These are phyloP conservation scores for Vireo altiloquus DNA, from an alignment of 2,113 vertebrate species.

Conservation along the genomic window DNA sequence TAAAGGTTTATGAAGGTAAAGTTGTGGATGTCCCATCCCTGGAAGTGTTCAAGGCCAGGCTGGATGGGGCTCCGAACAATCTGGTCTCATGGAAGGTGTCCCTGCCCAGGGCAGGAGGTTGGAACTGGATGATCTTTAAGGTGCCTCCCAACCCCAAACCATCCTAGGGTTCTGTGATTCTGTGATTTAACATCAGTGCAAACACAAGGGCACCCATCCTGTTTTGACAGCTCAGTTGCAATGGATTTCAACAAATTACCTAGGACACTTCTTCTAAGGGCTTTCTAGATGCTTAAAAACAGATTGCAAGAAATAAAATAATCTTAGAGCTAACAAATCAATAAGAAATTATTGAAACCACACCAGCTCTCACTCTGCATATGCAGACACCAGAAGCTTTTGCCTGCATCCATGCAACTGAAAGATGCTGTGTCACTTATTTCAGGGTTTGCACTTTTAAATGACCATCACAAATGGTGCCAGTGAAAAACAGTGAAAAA, in stretches of 20 bases:
- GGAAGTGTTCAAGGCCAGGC: not conserved
- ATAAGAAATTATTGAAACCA: not conserved
- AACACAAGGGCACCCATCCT: not conserved
- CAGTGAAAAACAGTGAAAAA: not conserved
- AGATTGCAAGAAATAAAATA: not conserved
- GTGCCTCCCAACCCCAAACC: not conserved
- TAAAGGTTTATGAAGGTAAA: not conserved
- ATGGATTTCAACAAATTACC: not conserved
- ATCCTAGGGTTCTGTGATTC: not conserved
- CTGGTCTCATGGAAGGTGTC: not conserved
- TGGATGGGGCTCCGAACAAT: not conserved
- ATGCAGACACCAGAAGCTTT: not conserved
- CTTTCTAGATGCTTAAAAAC: not conserved
- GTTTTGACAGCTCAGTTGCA: not conserved
- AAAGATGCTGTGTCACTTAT: not conserved
- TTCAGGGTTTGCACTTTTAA: not conserved
- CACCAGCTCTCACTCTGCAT: not conserved
- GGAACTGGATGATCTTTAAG: not conserved
- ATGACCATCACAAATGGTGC: not conserved
- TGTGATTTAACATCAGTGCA: not conserved
- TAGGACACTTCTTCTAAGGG: not conserved
- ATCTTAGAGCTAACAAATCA: not conserved
- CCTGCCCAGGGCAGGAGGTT: not conserved
- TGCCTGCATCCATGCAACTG: not conserved
- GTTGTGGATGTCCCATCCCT: not conserved